Base-by-base conservation (phyloP, 1,140 invertebrate genomes). In the Dreissena rostriformis region DNA sequence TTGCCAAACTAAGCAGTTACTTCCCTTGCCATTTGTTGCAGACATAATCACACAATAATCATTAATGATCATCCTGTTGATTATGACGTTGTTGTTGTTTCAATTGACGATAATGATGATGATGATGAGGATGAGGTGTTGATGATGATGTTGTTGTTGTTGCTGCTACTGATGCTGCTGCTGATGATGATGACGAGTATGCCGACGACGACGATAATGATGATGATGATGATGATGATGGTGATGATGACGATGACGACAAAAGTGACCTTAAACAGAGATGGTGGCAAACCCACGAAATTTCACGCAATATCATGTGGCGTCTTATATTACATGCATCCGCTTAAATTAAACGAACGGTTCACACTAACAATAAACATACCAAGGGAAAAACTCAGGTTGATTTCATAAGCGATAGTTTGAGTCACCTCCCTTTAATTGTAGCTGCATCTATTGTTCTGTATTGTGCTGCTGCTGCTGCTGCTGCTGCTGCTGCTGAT, bases 131-230 rank as follows among this genome's bases (percentile, higher is more conserved):
- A 67, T 8, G 65, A 39, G 2, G 39, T 67, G 8, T 1, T 67
- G 29, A 52, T 53, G 70, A 22, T 73, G 49, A 52, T 73, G 70
- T n/a, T 73, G 49, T 17, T 73, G 70, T 26, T 73, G 49, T 11
- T 28, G 65, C 2, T 67, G 2, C 14, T 67, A 10, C 29, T 22
- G 14, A 0, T 67, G 65, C 29, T 67, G 65, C 14, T 67, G 65
- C 24, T 67, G 65, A 4, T 2, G 24, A n/a, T 19, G 24, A 63
- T 63, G n/a, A n/a, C n/a, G n/a, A 2, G 19, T 19, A 63, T 0
- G n/a, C 11, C 22, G 65, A 15, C 29, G 65, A 67, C 22, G 29
- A 67, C 29, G 22, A 8, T 73, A n/a, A 51, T 73, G 8, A 73
- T 19, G 49, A 53, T 6, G 19, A 24, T 11, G 7, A 63, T 73